Percentiles rank a stretch among this genome's conserved stretches.
Conservation (phyloP, 2,113 vertebrate species). For the Struthio camelus region DNA sequence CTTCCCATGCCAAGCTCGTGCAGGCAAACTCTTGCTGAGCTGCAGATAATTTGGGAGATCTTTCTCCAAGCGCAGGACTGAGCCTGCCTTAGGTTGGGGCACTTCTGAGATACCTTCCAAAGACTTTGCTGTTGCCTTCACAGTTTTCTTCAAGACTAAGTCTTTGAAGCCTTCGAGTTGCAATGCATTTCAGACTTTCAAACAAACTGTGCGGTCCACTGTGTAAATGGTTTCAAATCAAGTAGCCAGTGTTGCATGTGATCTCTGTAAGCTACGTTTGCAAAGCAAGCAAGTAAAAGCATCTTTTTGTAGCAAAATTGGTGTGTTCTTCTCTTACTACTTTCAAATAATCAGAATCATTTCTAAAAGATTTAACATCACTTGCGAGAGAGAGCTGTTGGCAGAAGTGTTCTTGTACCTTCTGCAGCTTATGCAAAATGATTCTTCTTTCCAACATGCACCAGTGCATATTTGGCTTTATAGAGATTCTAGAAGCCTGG, state of each 20-base stretch:
- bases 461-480: background rate
- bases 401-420: background rate
- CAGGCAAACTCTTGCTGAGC: rapidly evolving
- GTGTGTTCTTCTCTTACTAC: background rate
- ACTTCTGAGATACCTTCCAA: rapidly evolving
- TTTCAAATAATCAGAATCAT: background rate
- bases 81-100: rapidly evolving
- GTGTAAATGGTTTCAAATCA: background rate
- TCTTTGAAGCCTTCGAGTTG: background rate
- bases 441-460: background rate
- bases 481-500: background rate
- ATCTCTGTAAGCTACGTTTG: too few relatives aligned
- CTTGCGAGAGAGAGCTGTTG: background rate
- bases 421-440: background rate
- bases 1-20: rapidly evolving
- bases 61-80: rapidly evolving
- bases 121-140: background rate
- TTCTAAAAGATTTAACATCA: background rate
- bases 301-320: background rate
- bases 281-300: background rate
- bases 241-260: background rate
- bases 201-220: background rate
- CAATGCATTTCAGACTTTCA: background rate
- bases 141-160: rapidly evolving
- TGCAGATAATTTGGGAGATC: background rate